phyloP scores from a whole-genome alignment of 2,888 invertebrate species.

The Ischnura elegans region DNA sequence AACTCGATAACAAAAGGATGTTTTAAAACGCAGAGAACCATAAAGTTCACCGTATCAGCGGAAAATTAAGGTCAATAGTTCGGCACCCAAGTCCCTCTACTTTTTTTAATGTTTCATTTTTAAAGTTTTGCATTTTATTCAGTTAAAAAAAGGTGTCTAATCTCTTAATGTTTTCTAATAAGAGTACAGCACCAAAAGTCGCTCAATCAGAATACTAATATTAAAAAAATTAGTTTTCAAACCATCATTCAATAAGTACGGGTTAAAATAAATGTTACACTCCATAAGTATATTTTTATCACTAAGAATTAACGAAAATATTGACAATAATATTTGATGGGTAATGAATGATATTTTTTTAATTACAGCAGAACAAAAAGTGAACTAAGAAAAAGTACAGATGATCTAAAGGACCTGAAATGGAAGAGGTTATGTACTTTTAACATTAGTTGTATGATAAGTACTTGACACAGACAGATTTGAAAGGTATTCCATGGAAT shows the following conservation, averaged over 20 bases:
- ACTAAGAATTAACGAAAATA: background rate
- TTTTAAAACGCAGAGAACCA: background rate
- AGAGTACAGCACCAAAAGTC: background rate
- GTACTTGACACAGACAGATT: background rate
- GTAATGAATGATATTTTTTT: background rate
- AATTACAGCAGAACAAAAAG: background rate
- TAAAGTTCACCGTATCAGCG: background rate
- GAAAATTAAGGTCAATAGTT: slow-evolving; percentile 1
- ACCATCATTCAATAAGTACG: background rate
- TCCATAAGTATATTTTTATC: background rate
- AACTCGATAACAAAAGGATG: background rate
- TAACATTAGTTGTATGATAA: background rate
- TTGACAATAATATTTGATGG: background rate
- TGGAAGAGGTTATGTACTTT: background rate
- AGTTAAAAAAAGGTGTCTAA: background rate
- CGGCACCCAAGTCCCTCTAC: background rate
- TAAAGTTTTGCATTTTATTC: background rate
- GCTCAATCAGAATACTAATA: background rate
- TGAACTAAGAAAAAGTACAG: background rate
- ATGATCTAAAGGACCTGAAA: background rate
- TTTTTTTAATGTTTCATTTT: background rate
- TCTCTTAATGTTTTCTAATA: background rate
- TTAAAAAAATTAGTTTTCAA: background rate
- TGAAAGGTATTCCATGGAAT: background rate
- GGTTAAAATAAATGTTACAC: background rate